A percentile compares a stretch with the other conserved stretches of the same genome.
These are phyloP conservation scores for Clarias pachynema DNA, from an alignment of 2,797 vertebrate genomes.

Conservation along the genomic window DNA sequence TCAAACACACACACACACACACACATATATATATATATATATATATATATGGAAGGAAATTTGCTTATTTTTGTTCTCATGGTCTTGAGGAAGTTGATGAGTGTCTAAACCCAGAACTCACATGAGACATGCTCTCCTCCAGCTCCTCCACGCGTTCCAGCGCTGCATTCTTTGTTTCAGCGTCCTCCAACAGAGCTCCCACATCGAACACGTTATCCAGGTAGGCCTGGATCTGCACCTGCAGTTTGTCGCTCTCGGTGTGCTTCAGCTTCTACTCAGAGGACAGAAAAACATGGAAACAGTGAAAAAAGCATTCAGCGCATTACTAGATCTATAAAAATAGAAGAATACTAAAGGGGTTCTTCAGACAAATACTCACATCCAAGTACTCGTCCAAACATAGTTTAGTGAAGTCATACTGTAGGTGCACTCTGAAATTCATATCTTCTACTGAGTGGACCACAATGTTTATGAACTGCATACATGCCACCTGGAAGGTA, in stretches of 20 bases:
- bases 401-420: conserved; percentile 95
- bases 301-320: not conserved
- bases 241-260: conserved; percentile 90
- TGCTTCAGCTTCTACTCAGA: conserved; percentile 80
- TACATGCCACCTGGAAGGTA: conserved; percentile 87
- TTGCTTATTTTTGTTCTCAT: not conserved
- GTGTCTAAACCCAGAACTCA: conserved; percentile 64
- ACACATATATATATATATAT: too few relatives aligned
- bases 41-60: not conserved
- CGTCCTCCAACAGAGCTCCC: conserved; percentile 87
- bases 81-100: not conserved
- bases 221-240: conserved; percentile 95
- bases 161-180: conserved; percentile 85
- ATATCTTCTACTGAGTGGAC: conserved; percentile 97
- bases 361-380: conserved; percentile 67
- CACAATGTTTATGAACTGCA: conserved; percentile 99
- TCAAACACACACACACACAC: not conserved
- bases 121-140: conserved; percentile 90
- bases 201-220: conserved; percentile 94
- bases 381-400: conserved; percentile 94
- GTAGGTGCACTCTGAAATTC: conserved; percentile 95
- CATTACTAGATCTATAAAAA: not conserved
- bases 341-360: not conserved
- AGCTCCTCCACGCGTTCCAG: conserved; percentile 87
- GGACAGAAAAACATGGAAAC: not conserved